phyloP scores from a whole-genome alignment of 2,113 vertebrate genomes.

The Myotis yumanensis region DNA sequence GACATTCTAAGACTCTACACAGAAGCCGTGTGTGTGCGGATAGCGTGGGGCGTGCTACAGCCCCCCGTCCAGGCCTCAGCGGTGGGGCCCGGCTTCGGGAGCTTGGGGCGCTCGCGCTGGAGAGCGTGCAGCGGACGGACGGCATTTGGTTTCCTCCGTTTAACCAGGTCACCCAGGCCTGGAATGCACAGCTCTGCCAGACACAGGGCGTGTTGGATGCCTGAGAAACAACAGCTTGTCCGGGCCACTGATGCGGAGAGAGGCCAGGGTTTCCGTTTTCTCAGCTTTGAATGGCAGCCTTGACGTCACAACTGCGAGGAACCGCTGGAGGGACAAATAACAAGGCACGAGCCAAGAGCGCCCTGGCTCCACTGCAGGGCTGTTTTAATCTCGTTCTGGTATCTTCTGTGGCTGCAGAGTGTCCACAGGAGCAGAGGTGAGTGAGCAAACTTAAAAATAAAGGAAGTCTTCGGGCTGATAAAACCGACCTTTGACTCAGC shows the following conservation, averaged over 20 bases:
- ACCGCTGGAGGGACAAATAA: constrained; percentile 56
- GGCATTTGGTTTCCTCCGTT: constrained; percentile 59
- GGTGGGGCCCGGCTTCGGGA: neutral
- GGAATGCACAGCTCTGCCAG: constrained; percentile 69
- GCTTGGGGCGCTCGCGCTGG: constrained; percentile 36
- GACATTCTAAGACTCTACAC: neutral
- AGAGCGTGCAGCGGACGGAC: neutral
- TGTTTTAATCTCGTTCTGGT: neutral
- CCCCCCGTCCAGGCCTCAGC: neutral
- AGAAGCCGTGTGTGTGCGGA: neutral
- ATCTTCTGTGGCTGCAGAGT: neutral
- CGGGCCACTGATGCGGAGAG: constrained; percentile 38
- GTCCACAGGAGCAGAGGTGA: neutral
- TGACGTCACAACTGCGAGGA: constrained; percentile 69
- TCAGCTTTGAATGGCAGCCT: constrained; percentile 62
- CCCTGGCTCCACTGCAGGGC: neutral
- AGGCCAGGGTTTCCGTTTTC: constrained; percentile 59
- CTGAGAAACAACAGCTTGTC: constrained; percentile 63
- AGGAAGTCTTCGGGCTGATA: neutral
- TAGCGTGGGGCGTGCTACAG: accelerated
- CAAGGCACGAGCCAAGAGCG: constrained; percentile 42
- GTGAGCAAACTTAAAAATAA: neutral
- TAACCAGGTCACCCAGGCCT: constrained; percentile 75
- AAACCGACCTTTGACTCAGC: neutral
- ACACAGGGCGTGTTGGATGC: constrained; percentile 34